A percentile compares a stretch with the other conserved stretches of the same genome.
These are phyloP conservation scores for Onthophagus taurus DNA, from an alignment of 1,140 invertebrate species.

Conservation along the genomic window DNA sequence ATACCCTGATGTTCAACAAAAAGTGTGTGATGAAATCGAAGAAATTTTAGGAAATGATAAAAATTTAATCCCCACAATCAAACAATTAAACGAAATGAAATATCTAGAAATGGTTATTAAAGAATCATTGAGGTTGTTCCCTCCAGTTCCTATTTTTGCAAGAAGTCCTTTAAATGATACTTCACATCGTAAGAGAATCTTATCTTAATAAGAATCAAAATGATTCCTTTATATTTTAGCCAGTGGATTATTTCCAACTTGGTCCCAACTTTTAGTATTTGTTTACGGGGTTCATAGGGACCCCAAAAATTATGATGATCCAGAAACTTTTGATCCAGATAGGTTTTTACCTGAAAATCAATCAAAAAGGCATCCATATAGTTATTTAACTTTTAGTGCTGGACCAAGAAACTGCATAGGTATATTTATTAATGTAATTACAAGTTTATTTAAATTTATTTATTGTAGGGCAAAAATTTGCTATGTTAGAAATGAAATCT, in stretches of 20 bases:
- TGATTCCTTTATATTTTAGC: background rate
- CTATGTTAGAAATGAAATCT: slow-evolving; percentile 3
- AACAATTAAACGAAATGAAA: slow-evolving; percentile 32
- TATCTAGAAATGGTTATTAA: slow-evolving; percentile 43
- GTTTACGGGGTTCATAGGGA: background rate
- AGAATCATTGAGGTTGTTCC: slow-evolving; percentile 37
- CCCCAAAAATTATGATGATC: background rate
- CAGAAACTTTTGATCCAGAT: background rate
- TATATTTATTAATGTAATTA: background rate
- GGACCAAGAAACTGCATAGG: slow-evolving; percentile 7
- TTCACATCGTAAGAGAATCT: slow-evolving; percentile 13
- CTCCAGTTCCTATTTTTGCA: slow-evolving; percentile 49
- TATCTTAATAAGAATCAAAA: background rate
- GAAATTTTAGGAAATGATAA: slow-evolving; percentile 39
- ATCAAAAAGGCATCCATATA: slow-evolving; percentile 1
- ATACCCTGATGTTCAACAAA: slow-evolving; percentile 42
- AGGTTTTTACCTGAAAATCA: background rate
- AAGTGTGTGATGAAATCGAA: slow-evolving; percentile 42
- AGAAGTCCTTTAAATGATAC: slow-evolving; percentile 43
- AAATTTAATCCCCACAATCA: slow-evolving; percentile 38
- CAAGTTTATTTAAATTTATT: background rate
- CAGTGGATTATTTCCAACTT: background rate
- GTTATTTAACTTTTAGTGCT: slow-evolving; percentile 7
- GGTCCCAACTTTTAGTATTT: background rate
- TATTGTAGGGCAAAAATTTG: slow-evolving; percentile 4